Evolutionary conservation across 2,797 vertebrate species (phyloP).

Genomic region (Prunella strophiata): DNA sequence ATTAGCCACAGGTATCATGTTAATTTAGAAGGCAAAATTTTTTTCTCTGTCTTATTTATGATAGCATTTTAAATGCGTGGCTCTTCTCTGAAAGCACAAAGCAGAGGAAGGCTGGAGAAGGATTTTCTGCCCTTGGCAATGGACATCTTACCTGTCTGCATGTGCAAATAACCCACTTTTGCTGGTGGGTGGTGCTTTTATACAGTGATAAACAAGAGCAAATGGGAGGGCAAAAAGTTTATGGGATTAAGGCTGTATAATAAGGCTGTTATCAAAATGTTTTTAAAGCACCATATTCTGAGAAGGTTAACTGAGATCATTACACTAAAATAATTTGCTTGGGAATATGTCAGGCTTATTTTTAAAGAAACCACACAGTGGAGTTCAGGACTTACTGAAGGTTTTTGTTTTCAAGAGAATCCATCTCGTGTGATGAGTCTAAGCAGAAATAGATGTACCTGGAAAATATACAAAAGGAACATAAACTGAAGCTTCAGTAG

Average conservation of each 20-base stretch:
- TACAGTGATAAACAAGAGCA: background rate
- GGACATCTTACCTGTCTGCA: background rate
- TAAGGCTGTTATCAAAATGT: background rate
- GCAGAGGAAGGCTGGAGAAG: background rate
- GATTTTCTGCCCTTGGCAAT: background rate
- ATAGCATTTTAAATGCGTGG: background rate
- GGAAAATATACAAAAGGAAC: background rate
- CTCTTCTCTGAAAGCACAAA: background rate
- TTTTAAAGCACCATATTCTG: background rate
- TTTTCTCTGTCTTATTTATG: background rate
- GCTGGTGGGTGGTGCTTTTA: background rate
- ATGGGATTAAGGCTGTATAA: background rate
- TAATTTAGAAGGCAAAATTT: background rate
- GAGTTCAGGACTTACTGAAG: background rate
- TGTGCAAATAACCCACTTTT: background rate
- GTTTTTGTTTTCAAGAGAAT: background rate
- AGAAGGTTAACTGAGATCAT: background rate
- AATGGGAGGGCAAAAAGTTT: accelerated
- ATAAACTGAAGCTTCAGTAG: background rate
- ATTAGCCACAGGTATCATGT: background rate
- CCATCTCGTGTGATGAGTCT: background rate
- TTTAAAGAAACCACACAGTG: background rate
- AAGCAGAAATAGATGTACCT: background rate
- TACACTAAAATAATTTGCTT: background rate
- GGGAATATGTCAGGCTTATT: background rate